A percentile compares a stretch with the other conserved stretches of the same genome.
Conservation (phyloP, 64 coral and sea anemone species). For the Cladopsammia gracilis region DNA sequence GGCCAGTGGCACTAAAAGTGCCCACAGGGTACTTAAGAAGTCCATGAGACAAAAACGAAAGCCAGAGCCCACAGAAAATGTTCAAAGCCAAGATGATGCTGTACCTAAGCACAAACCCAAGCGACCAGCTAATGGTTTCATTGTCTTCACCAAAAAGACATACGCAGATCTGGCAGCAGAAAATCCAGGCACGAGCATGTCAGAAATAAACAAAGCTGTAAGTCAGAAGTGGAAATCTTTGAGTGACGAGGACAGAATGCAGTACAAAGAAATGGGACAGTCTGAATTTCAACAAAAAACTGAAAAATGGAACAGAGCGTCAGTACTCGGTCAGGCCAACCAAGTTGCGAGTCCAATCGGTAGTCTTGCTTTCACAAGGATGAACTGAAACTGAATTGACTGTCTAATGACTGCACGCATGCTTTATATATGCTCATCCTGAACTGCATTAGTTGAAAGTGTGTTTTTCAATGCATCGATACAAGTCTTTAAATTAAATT, state of each 20-base stretch:
- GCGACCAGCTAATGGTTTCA: constrained; percentile 50
- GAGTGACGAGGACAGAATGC: constrained; percentile 15
- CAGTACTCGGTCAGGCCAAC: no score
- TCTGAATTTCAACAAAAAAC: no score
- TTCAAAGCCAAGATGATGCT: neutral
- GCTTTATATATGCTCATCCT: no score
- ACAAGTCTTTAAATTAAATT: no score
- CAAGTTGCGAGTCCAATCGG: no score
- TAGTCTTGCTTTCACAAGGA: no score
- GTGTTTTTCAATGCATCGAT: no score
- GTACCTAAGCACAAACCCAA: constrained; percentile 30
- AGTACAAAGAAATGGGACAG: no score
- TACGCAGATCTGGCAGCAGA: neutral
- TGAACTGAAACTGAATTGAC: no score
- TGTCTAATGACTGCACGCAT: no score
- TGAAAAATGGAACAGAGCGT: no score
- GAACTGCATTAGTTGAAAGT: no score
- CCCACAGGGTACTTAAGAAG: constrained; percentile 19
- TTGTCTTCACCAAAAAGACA: constrained; percentile 26
- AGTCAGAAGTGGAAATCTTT: neutral
- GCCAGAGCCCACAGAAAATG: neutral
- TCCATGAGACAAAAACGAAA: constrained; percentile 1
- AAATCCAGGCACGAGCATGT: neutral
- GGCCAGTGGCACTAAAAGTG: constrained; percentile 15
- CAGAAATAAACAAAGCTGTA: neutral